Evolutionary conservation across 2,888 invertebrate species (phyloP).

Genomic region (Tetragnatha montana): DNA sequence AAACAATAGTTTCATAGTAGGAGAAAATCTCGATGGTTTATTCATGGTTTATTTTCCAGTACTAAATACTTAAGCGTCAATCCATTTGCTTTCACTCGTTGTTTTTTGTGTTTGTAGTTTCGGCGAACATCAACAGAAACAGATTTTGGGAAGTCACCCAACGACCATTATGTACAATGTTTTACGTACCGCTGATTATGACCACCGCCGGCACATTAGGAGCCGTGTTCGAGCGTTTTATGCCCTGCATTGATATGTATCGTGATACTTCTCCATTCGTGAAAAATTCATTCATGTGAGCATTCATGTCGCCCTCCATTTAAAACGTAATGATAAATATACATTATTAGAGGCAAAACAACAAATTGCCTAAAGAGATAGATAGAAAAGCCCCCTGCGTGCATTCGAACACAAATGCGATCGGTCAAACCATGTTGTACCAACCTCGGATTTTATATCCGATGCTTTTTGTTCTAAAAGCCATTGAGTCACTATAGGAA

Average conservation of each 20-base stretch:
- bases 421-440: conserved; percentile 27
- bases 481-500: background rate
- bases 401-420: conserved; percentile 15
- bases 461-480: conserved; percentile 4
- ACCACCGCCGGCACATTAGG: conserved; percentile 13
- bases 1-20: conserved; percentile 48
- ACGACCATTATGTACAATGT: conserved; percentile 18
- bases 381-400: conserved; percentile 6
- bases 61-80: conserved; percentile 59
- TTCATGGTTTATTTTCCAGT: conserved; percentile 43
- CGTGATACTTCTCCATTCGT: conserved; percentile 18
- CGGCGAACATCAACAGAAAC: conserved; percentile 19
- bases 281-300: conserved; percentile 33
- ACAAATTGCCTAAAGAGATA: background rate
- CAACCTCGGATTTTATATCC: conserved; percentile 18
- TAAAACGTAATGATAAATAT: conserved; percentile 8
- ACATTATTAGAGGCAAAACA: background rate
- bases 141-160: conserved; percentile 23
- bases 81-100: conserved; percentile 44
- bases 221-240: background rate
- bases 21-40: conserved; percentile 46
- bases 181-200: conserved; percentile 22
- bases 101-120: conserved; percentile 29
- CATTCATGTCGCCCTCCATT: conserved; percentile 1
- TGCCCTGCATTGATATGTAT: conserved; percentile 6